Conservation (phyloP, 1,140 invertebrate genomes). For the Dreissena polymorpha region DNA sequence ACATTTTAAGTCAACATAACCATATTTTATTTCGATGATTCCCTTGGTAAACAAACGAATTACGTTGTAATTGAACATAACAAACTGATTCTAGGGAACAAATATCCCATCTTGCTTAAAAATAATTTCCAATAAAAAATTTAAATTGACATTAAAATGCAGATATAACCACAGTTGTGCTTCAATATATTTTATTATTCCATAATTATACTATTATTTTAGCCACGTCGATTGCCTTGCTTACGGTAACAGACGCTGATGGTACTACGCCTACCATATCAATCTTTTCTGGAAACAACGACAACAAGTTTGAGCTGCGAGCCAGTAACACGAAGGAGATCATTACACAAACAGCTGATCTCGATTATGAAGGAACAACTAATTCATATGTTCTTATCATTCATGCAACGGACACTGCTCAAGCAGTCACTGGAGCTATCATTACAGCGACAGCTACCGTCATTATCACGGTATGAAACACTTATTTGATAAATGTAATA, state of each 20-base stretch:
- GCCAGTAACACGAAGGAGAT: conserved; percentile 14
- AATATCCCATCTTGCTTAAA: too few species aligned
- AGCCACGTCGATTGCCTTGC: conserved; percentile 22
- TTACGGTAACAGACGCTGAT: background rate
- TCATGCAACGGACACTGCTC: conserved; percentile 8
- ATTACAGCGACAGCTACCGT: background rate
- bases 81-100: too few species aligned
- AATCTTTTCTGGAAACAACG: background rate
- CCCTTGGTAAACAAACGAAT: too few species aligned
- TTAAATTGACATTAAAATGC: too few species aligned
- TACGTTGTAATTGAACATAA: too few species aligned
- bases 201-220: background rate
- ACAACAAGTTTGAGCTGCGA: background rate
- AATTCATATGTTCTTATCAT: conserved; percentile 16
- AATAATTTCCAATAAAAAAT: too few species aligned
- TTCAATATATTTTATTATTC: background rate
- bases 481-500: background rate
- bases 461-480: conserved; percentile 19
- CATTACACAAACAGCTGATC: conserved; percentile 22
- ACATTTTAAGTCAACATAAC: too few species aligned
- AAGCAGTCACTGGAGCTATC: background rate
- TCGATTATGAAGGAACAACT: conserved; percentile 44
- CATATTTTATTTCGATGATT: too few species aligned
- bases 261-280: background rate
- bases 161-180: too few species aligned